Evolutionary conservation across 2,113 vertebrate genomes (phyloP).

Genomic region (Atrichornis clamosus): DNA sequence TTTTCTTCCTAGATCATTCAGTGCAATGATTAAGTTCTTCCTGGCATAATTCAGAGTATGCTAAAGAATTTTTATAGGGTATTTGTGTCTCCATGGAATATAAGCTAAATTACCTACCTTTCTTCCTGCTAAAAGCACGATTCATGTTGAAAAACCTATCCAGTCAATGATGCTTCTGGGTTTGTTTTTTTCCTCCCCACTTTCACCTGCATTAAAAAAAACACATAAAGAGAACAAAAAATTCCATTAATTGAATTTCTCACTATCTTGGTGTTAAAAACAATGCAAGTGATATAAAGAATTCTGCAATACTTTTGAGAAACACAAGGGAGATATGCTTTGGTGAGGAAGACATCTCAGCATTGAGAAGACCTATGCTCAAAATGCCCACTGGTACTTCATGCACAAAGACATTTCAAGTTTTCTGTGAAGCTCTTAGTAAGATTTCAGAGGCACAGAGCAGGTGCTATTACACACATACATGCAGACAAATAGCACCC

Average conservation of each 20-base stretch:
- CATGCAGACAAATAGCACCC: background rate
- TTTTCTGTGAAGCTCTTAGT: background rate
- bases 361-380: background rate
- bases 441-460: background rate
- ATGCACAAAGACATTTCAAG: background rate
- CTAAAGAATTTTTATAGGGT: background rate
- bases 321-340: background rate
- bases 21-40: background rate
- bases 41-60: too few species aligned
- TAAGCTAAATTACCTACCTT: constrained; percentile 5
- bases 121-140: constrained; percentile 63
- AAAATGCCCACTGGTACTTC: background rate
- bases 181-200: background rate
- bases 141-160: constrained; percentile 44
- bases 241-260: background rate
- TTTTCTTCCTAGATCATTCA: background rate
- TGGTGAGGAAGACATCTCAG: background rate
- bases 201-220: background rate
- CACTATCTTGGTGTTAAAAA: background rate
- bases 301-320: background rate
- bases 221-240: background rate
- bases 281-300: background rate
- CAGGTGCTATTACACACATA: background rate
- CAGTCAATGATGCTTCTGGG: background rate
- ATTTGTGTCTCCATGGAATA: background rate